Evolutionary conservation across 2,888 invertebrate species (phyloP).

Genomic region (Agrilus biguttatus): DNA sequence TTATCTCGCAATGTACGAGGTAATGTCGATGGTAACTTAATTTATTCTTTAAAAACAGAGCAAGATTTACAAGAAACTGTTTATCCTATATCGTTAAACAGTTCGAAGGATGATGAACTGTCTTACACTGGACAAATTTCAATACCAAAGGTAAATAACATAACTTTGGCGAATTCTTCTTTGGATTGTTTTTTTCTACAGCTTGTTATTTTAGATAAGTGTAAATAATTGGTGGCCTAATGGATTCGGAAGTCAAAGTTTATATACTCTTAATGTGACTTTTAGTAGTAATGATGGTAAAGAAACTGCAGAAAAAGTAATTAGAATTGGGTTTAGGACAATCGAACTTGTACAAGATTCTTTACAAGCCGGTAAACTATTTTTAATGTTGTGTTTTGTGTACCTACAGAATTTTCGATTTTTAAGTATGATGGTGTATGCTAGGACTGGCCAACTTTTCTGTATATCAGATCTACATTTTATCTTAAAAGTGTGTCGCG

Average conservation of each 20-base stretch:
- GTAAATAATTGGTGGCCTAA: slow-evolving; percentile 89
- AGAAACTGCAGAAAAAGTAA: slow-evolving; percentile 31
- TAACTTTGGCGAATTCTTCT: slow-evolving; percentile 1
- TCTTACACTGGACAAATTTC: slow-evolving; percentile 4
- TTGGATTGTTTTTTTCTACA: neutral
- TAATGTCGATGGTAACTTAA: slow-evolving; percentile 14
- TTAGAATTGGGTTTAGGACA: slow-evolving; percentile 73
- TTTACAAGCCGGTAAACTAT: slow-evolving; percentile 19
- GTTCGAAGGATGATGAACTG: too few relatives aligned
- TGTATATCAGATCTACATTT: too few relatives aligned
- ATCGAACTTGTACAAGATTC: slow-evolving; percentile 67
- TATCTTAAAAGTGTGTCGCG: too few relatives aligned
- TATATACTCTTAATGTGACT: slow-evolving; percentile 53
- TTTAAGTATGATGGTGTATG: too few relatives aligned
- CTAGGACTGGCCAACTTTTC: too few relatives aligned
- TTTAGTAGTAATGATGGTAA: slow-evolving; percentile 29
- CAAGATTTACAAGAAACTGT: slow-evolving; percentile 8
- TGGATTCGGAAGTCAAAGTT: slow-evolving; percentile 66
- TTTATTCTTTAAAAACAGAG: slow-evolving; percentile 12
- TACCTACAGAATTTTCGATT: too few relatives aligned
- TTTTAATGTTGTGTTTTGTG: too few relatives aligned
- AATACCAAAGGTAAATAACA: slow-evolving; percentile 17
- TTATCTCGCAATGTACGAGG: slow-evolving; percentile 19
- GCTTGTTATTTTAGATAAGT: slow-evolving; percentile 23
- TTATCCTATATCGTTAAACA: slow-evolving; percentile 4